Evolutionary conservation across 2,888 invertebrate species (phyloP).

Genomic region (Scrobipalpa costella): DNA sequence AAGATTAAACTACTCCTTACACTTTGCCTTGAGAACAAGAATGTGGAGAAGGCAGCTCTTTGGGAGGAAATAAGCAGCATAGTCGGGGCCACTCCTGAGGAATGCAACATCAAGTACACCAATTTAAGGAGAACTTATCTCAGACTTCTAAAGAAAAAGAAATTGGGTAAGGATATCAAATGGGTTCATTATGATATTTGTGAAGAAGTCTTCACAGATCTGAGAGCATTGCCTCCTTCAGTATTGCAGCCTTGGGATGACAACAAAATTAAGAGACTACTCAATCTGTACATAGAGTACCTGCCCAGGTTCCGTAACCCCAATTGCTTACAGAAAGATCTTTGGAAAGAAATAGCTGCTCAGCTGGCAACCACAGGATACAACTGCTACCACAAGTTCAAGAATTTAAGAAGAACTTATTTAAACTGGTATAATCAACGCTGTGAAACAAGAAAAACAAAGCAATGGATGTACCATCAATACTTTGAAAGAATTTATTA

Average conservation of each 20-base stretch:
- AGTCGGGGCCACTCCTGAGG: conserved; percentile 58
- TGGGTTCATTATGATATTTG: conserved; percentile 69
- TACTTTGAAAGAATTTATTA: conserved; percentile 72
- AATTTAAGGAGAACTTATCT: conserved; percentile 67
- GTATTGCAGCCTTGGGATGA: conserved; percentile 69
- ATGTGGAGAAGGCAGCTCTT: conserved; percentile 50
- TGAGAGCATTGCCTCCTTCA: conserved; percentile 55
- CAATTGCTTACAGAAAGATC: conserved; percentile 62
- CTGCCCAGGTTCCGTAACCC: conserved; percentile 57
- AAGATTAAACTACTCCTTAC: conserved; percentile 64
- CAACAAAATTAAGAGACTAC: conserved; percentile 56
- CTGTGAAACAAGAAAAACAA: conserved; percentile 56
- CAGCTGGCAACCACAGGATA: conserved; percentile 64
- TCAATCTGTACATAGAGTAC: conserved; percentile 66
- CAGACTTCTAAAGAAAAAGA: conserved; percentile 67
- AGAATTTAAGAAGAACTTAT: conserved; percentile 69
- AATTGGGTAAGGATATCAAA: conserved; percentile 65
- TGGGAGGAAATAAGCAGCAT: conserved; percentile 61
- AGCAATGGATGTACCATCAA: conserved; percentile 68
- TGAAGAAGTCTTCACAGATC: conserved; percentile 70
- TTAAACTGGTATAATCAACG: conserved; percentile 62
- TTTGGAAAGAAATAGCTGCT: conserved; percentile 70
- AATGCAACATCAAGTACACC: conserved; percentile 67
- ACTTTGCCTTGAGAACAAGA: conserved; percentile 58
- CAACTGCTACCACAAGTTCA: conserved; percentile 73